These are phyloP conservation scores for Leptopilina myrica DNA, from an alignment of 2,888 invertebrate species.

Conservation along the genomic window DNA sequence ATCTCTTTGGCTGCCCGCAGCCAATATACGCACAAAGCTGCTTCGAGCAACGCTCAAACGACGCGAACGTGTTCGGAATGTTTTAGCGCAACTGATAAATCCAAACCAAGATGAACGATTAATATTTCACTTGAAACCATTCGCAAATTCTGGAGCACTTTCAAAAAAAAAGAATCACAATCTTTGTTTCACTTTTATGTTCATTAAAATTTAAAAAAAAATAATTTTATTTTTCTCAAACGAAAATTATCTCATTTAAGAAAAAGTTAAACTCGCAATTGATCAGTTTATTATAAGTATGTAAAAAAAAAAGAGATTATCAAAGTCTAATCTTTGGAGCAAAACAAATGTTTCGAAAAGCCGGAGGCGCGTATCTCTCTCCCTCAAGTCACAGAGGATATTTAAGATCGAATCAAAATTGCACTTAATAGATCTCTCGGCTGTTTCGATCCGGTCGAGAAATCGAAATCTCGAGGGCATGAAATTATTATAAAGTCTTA, in stretches of 20 bases:
- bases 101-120: conserved; percentile 31
- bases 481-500: conserved; percentile 39
- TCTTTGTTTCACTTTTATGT: no score
- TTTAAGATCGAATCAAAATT: conserved; percentile 41
- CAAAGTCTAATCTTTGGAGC: not conserved
- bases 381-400: conserved; percentile 7
- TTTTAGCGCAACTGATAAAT: conserved; percentile 35
- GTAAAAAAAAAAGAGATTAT: not conserved
- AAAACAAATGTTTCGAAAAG: conserved; percentile 14
- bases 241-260: no score
- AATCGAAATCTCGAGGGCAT: conserved; percentile 39
- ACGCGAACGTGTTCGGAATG: conserved; percentile 38
- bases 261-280: no score
- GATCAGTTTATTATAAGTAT: not conserved
- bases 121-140: conserved; percentile 26
- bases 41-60: conserved; percentile 33
- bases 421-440: conserved; percentile 36
- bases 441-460: conserved; percentile 22
- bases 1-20: conserved; percentile 58
- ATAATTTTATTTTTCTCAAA: no score
- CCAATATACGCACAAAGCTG: conserved; percentile 47
- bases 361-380: not conserved
- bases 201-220: no score
- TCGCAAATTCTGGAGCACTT: conserved; percentile 2
- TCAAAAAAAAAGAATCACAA: not conserved